Base-by-base conservation (phyloP, 2,113 vertebrate species). In the Chascanopsetta lugubris region DNA sequence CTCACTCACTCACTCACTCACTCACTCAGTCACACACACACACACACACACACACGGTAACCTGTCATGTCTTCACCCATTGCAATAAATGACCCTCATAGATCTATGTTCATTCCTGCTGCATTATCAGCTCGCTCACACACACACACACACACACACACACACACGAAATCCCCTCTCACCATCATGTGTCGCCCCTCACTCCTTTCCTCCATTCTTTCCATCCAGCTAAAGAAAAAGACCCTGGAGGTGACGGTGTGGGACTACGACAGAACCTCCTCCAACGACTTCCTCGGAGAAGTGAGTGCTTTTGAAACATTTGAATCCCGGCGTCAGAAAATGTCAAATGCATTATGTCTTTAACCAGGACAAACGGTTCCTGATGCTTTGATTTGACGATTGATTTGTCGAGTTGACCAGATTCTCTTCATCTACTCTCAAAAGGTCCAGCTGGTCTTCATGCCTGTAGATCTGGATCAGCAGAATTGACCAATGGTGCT, bases 211-310 rank as follows among this genome's bases (percentile, higher is more conserved):
- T 46, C 46, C 30, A 30, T 54, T 72, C 85, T 66, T 21, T 75
- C 75, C 83, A 75, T 90, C 0, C 79, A 99, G 97, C 88, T 99
- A 61, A 99, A 97, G 93, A 99, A 98, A 91, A 99, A 99, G 92
- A 99, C 96, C 0, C 86, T 99, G 82, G 97, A 99, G 86, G 96
- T 99, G 79, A 98, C 97, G 38, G 97, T 99, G 80, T 99, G 97
- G 97, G 97, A 99, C 88, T 99, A 99, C 73, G 97, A 98, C 83
- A 93, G 93, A 94, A 96, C 96, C 71, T 99, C 97, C 55, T 98
- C 97, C 15, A 99, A 99, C 79, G 97, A 98, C 80, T 99, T 99
- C 75, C 95, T 99, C 4, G 97, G 97, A 86, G 97, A 99, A 93
- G 97, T 98, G 80, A 96, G 96, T 88, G 63, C 9, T 59, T 59